Evolutionary conservation across 92 coral and sea anemone species (phyloP).

Genomic region (Zoanthus solanderi): DNA sequence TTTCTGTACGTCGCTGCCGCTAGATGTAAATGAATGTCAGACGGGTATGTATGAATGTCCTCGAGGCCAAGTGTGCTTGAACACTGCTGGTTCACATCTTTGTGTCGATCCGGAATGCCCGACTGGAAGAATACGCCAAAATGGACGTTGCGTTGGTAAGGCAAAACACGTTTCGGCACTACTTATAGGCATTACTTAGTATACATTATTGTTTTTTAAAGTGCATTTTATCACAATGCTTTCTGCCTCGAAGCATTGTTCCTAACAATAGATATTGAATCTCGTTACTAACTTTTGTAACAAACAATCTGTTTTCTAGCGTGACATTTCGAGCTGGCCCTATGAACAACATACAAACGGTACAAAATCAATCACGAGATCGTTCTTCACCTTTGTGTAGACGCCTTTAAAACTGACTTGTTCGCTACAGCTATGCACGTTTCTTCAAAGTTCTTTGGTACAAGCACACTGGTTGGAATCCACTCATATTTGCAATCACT

Average conservation of each 20-base stretch:
- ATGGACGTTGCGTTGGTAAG: constrained; percentile 15
- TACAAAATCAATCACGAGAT: too few species aligned
- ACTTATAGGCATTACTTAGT: neutral
- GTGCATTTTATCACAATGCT: neutral
- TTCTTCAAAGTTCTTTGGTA: too few species aligned
- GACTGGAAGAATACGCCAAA: neutral
- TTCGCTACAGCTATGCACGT: too few species aligned
- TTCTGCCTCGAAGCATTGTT: neutral
- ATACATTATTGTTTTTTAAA: neutral
- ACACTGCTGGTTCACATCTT: neutral
- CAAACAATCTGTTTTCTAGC: neutral
- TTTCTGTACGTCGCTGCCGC: neutral
- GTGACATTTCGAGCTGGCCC: neutral
- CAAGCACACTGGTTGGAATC: too few species aligned
- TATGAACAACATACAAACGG: too few species aligned
- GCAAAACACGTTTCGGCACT: neutral
- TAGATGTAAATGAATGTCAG: constrained; percentile 22
- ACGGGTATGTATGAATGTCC: neutral
- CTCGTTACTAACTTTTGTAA: neutral
- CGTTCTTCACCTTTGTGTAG: too few species aligned
- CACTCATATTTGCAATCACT: too few species aligned
- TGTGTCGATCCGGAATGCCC: constrained; percentile 18
- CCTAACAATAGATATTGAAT: neutral
- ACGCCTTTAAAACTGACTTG: too few species aligned
- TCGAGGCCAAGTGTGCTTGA: constrained; percentile 6